Percentiles rank a stretch among this genome's conserved stretches.
Conservation (phyloP, 2,888 invertebrate species). For the Bursaphelenchus okinawaensis region DNA sequence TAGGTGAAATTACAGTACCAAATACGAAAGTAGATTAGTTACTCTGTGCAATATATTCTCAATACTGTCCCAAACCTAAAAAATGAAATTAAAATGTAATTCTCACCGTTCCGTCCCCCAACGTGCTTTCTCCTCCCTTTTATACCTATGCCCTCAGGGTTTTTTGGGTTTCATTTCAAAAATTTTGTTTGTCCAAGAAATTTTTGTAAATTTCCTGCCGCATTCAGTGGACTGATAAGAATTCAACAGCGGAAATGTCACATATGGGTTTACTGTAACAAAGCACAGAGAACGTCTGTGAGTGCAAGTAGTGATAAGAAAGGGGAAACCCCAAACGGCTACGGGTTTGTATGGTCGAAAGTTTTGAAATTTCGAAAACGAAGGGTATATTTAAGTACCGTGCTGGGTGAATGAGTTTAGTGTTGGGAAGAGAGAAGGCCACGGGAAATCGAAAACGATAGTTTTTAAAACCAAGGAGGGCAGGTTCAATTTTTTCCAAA, state of each 20-base stretch:
- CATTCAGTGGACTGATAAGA: not conserved
- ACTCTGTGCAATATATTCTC: no score
- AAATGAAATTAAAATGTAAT: no score
- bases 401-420: no score
- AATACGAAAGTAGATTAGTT: not conserved
- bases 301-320: not conserved
- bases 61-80: not conserved
- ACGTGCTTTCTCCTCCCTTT: slow-evolving; percentile 22
- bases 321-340: not conserved
- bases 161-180: slow-evolving; percentile 1
- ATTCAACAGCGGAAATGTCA: not conserved
- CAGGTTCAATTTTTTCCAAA: no score
- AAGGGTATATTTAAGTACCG: no score
- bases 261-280: not conserved
- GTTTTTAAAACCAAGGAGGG: no score
- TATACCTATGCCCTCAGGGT: slow-evolving; percentile 9
- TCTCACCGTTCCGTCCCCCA: no score
- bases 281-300: not conserved
- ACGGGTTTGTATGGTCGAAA: no score
- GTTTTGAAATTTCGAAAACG: no score
- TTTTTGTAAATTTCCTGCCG: not conserved
- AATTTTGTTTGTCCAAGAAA: not conserved
- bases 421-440: no score
- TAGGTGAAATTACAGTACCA: no score
- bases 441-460: no score